Conservation (phyloP, 2,113 vertebrate genomes). For the Falcunculus frontatus region DNA sequence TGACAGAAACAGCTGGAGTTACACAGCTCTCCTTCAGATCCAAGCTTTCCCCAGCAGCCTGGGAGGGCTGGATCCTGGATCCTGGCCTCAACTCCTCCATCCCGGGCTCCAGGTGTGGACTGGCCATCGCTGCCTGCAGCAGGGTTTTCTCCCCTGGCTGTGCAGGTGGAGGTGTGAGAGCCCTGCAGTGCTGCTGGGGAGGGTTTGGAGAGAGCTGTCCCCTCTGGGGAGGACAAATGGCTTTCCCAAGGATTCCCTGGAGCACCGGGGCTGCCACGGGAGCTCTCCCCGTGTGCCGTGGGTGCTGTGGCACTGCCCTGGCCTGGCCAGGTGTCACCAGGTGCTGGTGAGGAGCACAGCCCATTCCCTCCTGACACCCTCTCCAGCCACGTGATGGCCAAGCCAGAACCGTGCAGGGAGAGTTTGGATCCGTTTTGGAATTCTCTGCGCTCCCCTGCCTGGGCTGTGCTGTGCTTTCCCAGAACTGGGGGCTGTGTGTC, state of each 20-base stretch:
- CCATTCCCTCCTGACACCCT: too few relatives aligned
- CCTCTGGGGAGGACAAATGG: neutral
- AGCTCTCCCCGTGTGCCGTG: neutral
- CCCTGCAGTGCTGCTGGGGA: neutral
- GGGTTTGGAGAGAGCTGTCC: neutral
- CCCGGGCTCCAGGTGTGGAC: neutral
- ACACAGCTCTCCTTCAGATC: neutral
- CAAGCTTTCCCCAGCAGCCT: too few relatives aligned
- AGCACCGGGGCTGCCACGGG: neutral
- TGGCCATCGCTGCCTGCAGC: too few relatives aligned
- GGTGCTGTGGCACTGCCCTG: neutral
- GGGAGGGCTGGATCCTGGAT: neutral
- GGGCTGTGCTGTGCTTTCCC: neutral
- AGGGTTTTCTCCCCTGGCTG: neutral
- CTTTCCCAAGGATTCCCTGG: neutral
- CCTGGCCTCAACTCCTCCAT: neutral
- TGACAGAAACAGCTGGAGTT: neutral
- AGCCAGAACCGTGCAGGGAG: too few relatives aligned
- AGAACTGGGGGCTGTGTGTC: neutral
- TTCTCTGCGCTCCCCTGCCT: neutral
- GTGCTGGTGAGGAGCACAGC: too few relatives aligned
- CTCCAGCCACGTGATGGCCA: too few relatives aligned
- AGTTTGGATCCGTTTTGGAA: neutral
- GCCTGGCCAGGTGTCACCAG: neutral
- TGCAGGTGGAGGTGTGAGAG: neutral